Base-by-base conservation (phyloP, 1,140 invertebrate species). In the Pseudomyrmex dendroicus region DNA sequence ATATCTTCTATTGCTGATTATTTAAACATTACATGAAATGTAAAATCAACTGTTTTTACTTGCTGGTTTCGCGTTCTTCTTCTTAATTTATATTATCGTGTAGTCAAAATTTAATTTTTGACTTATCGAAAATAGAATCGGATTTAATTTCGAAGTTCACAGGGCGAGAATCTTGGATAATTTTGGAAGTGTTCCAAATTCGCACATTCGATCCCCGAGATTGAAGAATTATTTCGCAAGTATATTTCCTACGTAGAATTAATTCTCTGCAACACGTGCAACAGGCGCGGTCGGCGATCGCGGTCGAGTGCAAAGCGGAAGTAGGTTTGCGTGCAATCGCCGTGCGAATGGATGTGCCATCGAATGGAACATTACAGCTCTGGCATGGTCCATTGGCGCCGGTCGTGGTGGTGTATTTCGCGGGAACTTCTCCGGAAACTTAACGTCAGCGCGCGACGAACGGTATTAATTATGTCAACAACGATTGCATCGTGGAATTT, bases 291-390 rank as follows among this genome's bases (percentile, higher is more conserved):
- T 50, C 17, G 4, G 22, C 56, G 54, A 59, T 15, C 68, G 64
- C 52, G 62, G 50, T 77, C 61, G 59, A 67, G 54, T 56, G 67
- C 64, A 52, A 54, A 74, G 54, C 83, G 89, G 86, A 90, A 90
- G 86, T 87, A 84, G 72, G 74, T 82, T 89, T 82, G 89, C 89
- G 87, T 89, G 89, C 89, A 87, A 90, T 87, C 84, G 73, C 67
- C 70, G 68, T 67, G 76, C 77, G 63, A 83, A 84, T 86, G 76
- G 76, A 85, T 82, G 85, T 83, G 82, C 85, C 82, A 89, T 89
- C 88, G 83, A 88, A 84, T 83, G 82, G 67, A 72, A 50, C 82
- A 73, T 84, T 84, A 83, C 84, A 44, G 48, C 57, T 57, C 56
- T 66, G 68, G 48, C 70, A 57, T 12, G 76, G 76, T 80, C 76